Evolutionary conservation across 2,113 vertebrate species (phyloP), one percentile per base, ranked within the genome.

Genomic region (Pipa parva): DNA sequence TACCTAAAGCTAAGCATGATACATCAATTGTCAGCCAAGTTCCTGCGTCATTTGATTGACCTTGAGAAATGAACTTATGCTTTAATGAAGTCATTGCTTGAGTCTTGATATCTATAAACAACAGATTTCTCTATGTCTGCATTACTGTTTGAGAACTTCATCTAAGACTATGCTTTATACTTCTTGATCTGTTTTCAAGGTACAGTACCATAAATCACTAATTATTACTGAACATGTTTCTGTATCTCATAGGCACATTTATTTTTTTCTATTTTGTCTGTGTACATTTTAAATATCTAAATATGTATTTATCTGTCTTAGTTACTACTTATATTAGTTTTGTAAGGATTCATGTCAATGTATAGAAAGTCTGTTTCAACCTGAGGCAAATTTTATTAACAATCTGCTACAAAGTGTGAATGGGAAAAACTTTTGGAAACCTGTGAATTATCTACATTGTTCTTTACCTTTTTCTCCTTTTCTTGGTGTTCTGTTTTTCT

Each of bases 31-130:
- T 20, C 39, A 26, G 59, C 59, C 59, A 61, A 61, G 42, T 15
- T 42, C 25, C 26, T 61, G 59, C 39, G 59, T 61, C 59, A 61
- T 61, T 48, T 29, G 1, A 18, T 18, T 48, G 59, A 61, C 59
- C 59, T 28, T 48, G 42, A 12, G 4, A 48, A 29, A 22, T 22
- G 46, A 49, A 7, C 46, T 24, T 46, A 46, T 17, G 18, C n/a
- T 22, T 49, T 13, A 49, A 49, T 49, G 46, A 49, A 24, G 46
- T 49, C 4, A 49, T 22, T 49, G 18, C 46, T 17, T 21, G 46
- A 10, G 2, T 24, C 20, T 49, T 7, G 9, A 21, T 21, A 49
- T 22, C 46, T 49, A 24, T 24, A 49, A 22, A 21, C 21, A 9
- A 3, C 20, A 49, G 21, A 12, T 21, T 24, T 49, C 46, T 22